A percentile compares a stretch with the other conserved stretches of the same genome.
Evolutionary conservation across 2,797 vertebrate species (phyloP).

Genomic region (Sphenodon punctatus): DNA sequence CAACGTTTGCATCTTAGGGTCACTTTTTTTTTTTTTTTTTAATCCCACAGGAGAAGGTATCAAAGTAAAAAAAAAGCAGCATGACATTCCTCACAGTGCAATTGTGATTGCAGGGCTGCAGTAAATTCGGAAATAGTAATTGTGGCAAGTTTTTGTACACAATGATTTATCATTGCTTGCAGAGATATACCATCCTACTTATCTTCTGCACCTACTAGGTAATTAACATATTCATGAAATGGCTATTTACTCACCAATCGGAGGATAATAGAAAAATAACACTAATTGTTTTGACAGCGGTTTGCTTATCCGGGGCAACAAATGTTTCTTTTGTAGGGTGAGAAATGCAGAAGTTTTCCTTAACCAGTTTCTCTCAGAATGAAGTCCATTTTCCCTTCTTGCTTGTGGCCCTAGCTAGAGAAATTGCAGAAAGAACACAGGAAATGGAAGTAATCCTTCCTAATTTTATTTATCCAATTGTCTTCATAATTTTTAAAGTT

Average conservation of each 20-base stretch:
- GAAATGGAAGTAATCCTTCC: slow-evolving; percentile 20
- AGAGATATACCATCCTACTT: slow-evolving; percentile 60
- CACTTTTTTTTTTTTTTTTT: neutral
- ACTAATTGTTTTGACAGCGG: slow-evolving; percentile 84
- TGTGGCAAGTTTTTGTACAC: slow-evolving; percentile 58
- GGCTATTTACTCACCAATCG: slow-evolving; percentile 80
- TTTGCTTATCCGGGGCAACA: slow-evolving; percentile 78
- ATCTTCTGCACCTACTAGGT: slow-evolving; percentile 74
- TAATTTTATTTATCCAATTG: slow-evolving; percentile 12
- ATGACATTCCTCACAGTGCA: slow-evolving; percentile 5
- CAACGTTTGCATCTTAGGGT: neutral
- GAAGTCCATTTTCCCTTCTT: slow-evolving; percentile 55
- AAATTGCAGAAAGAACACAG: slow-evolving; percentile 16
- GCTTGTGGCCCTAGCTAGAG: slow-evolving; percentile 6
- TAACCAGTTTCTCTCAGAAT: slow-evolving; percentile 58
- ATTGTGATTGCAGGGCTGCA: neutral
- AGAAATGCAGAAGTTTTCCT: slow-evolving; percentile 63
- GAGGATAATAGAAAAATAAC: slow-evolving; percentile 84
- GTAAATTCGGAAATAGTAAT: slow-evolving; percentile 9
- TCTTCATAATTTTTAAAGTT: slow-evolving; percentile 3
- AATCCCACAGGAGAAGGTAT: too few relatives aligned
- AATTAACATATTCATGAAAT: slow-evolving; percentile 85
- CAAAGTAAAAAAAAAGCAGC: slow-evolving; percentile 10
- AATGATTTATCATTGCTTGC: slow-evolving; percentile 61
- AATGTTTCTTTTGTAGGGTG: slow-evolving; percentile 77